Evolutionary conservation across 1,140 invertebrate genomes (phyloP), one percentile per base, ranked within the genome.

Genomic region (Palaemon carinicauda): DNA sequence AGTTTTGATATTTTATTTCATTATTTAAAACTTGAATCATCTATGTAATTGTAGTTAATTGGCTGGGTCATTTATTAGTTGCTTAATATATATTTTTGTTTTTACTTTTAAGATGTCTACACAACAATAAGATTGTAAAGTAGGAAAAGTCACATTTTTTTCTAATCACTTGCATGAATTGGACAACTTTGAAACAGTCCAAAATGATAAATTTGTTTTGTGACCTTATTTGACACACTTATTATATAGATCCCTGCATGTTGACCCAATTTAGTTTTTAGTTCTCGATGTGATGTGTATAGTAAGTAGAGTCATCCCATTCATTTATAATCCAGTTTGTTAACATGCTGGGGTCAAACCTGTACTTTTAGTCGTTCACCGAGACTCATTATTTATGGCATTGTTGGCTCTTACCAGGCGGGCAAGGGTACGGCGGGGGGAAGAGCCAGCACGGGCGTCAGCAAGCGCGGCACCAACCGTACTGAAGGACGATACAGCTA

Each of bases 351-450:
- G 83, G 83, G 83, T 86, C 77, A 86, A 86, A 79, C 75, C 83
- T 86, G 83, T 86, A 86, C 83, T 86, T 86, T 79, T 79, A 79
- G 83, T 79, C 69, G 83, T 86, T 86, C 75, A 86, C 83, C 83
- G 83, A 86, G 83, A 86, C 83, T 86, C 83, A 86, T 86, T 86
- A 86, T 86, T 86, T 86, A 86, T 86, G 83, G 83, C 83, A 86
- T 86, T 86, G 83, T 86, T 86, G 83, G 83, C 83, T 80, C 77
- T 86, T 86, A 86, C 83, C 83, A 86, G 83, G 83, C 83, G 83
- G 83, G 83, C 83, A 86, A 86, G 83, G 83, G 83, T 86, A 86
- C 77, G 77, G 83, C 83, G 83, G 83, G 75, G 83, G 83, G 33
- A 86, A 86, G 83, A 86, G 83, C 83, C 83, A 86, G 69, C 83